Conservation (phyloP, 1,140 invertebrate species). For the Rhagoletis pomonella region DNA sequence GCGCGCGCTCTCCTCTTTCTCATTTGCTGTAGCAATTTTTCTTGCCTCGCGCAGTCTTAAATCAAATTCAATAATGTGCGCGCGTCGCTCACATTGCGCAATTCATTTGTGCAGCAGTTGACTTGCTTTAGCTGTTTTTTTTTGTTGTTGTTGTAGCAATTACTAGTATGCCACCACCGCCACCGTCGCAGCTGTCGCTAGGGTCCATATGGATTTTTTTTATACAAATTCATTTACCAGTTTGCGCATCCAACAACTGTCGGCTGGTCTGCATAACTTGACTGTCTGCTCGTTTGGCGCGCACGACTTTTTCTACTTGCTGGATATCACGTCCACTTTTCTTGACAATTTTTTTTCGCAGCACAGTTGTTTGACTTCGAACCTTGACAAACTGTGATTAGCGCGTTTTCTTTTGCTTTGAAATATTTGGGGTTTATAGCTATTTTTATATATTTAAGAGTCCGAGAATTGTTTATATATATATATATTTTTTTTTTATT, state of each 20-base stretch:
- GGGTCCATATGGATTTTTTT: conserved; percentile 33
- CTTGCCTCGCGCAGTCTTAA: background rate
- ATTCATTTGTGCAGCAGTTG: conserved; percentile 31
- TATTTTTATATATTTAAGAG: too few relatives aligned
- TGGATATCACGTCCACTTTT: background rate
- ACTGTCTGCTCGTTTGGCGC: background rate
- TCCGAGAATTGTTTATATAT: too few relatives aligned
- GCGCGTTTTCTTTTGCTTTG: background rate
- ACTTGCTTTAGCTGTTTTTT: background rate
- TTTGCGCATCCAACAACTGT: conserved; percentile 40
- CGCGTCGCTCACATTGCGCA: background rate
- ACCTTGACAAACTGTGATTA: background rate
- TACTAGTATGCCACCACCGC: background rate
- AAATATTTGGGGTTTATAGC: too few relatives aligned
- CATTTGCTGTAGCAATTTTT: background rate
- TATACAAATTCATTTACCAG: conserved; percentile 10
- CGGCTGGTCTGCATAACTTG: background rate
- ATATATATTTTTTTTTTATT: too few relatives aligned
- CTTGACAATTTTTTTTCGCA: too few relatives aligned
- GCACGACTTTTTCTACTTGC: background rate
- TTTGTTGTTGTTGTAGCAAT: conserved; percentile 29
- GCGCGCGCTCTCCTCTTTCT: background rate
- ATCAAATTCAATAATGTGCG: conserved; percentile 46
- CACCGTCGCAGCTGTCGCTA: background rate
- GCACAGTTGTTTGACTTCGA: background rate